Percentiles rank a stretch among this genome's conserved stretches.
Evolutionary conservation across 2,888 invertebrate genomes (phyloP).

Genomic region (Aquatica leii): DNA sequence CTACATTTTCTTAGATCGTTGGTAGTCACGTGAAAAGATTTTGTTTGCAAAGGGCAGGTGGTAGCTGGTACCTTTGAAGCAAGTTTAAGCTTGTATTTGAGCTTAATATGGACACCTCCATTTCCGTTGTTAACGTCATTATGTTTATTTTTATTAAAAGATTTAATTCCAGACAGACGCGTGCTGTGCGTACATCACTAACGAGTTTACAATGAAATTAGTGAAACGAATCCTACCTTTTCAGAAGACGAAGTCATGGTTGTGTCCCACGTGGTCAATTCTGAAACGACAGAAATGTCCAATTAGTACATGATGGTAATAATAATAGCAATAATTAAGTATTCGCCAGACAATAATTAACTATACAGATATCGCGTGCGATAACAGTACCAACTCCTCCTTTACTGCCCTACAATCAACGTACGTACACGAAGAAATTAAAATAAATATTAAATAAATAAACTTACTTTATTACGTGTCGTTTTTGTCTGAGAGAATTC

Average conservation of each 20-base stretch:
- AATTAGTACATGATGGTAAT: conserved; percentile 37
- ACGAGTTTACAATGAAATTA: conserved; percentile 11
- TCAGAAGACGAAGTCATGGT: conserved; percentile 45
- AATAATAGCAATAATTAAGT: conserved; percentile 44
- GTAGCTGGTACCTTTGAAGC: neutral
- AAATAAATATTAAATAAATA: conserved; percentile 2
- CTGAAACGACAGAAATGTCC: conserved; percentile 45
- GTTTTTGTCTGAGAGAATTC: too few species aligned
- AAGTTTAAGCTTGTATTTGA: neutral
- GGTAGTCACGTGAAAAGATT: conserved; percentile 4
- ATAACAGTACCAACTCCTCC: conserved; percentile 34
- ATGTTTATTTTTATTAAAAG: conserved; percentile 8
- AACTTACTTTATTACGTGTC: too few species aligned
- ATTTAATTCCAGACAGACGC: neutral
- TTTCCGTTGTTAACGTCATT: conserved; percentile 30
- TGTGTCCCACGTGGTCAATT: conserved; percentile 39
- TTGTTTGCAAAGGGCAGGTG: conserved; percentile 36
- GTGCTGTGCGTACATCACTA: conserved; percentile 4
- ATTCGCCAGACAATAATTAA: conserved; percentile 28
- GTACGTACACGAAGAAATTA: neutral
- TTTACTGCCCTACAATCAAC: neutral
- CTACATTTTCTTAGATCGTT: neutral
- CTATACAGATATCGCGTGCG: conserved; percentile 47
- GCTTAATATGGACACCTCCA: conserved; percentile 43
- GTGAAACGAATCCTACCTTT: conserved; percentile 45